phyloP scores from a whole-genome alignment of 1,140 invertebrate species.

The Papilio glaucus region DNA sequence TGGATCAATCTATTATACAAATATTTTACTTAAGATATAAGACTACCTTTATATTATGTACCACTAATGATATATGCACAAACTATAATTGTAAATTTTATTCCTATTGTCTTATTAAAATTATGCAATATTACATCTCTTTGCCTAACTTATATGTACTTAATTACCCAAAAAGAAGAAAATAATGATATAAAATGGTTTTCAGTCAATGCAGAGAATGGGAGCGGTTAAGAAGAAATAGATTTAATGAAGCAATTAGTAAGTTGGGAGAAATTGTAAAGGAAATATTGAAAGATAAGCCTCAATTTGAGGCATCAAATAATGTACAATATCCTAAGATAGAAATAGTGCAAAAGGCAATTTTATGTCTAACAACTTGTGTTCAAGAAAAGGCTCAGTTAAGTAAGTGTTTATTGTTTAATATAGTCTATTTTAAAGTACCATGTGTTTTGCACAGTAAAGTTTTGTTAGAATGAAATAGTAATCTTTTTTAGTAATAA shows the following conservation, averaged over 20 bases:
- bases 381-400: slow-evolving; percentile 67
- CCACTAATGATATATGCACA: no score
- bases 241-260: slow-evolving; percentile 75
- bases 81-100: no score
- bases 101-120: neutral
- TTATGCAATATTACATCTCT: no score
- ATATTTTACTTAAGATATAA: no score
- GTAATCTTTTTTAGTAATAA: no score
- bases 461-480: no score
- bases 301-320: slow-evolving; percentile 51
- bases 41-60: no score
- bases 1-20: no score
- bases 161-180: no score
- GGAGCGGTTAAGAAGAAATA: slow-evolving; percentile 71
- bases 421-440: no score
- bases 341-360: slow-evolving; percentile 77
- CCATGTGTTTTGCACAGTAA: no score
- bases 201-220: slow-evolving; percentile 72
- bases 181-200: slow-evolving; percentile 36
- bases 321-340: slow-evolving; percentile 73
- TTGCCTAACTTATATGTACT: no score
- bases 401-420: slow-evolving; percentile 58
- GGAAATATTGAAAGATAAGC: slow-evolving; percentile 62
- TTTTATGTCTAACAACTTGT: slow-evolving; percentile 66
- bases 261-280: slow-evolving; percentile 72